Conservation (phyloP, 2,113 vertebrate genomes). For the Aphelocoma coerulescens region DNA sequence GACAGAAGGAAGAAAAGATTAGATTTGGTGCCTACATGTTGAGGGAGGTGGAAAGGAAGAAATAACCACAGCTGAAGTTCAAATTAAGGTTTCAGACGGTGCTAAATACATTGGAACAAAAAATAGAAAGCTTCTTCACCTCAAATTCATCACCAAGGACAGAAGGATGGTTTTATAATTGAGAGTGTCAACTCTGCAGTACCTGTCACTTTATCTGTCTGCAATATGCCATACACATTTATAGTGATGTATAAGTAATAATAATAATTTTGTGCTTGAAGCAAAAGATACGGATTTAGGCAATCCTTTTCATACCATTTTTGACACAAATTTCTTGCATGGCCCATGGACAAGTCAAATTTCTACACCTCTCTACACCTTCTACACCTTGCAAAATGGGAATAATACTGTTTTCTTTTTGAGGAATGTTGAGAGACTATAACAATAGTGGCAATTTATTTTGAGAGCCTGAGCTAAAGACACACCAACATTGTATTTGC, state of each 20-base stretch:
- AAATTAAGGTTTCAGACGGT: slow-evolving; percentile 48
- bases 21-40: neutral
- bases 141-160: slow-evolving; percentile 46
- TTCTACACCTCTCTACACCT: neutral
- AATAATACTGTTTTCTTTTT: neutral
- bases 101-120: slow-evolving; percentile 1
- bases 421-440: neutral
- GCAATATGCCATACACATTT: slow-evolving; percentile 38
- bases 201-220: slow-evolving; percentile 57
- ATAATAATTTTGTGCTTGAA: slow-evolving; percentile 54
- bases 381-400: neutral
- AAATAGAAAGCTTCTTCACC: slow-evolving; percentile 41
- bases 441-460: neutral
- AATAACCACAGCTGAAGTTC: slow-evolving; percentile 39
- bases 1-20: slow-evolving; percentile 24
- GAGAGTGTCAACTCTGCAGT: slow-evolving; percentile 21
- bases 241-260: slow-evolving; percentile 54
- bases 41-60: neutral
- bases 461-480: neutral
- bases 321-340: neutral
- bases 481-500: neutral
- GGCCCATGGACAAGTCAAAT: neutral
- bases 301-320: neutral
- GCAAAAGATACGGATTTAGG: slow-evolving; percentile 3
- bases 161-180: slow-evolving; percentile 36